Percentiles rank a stretch among this genome's conserved stretches.
phyloP scores from a whole-genome alignment of 2,797 vertebrate genomes.

The Neosilurus mollespiculum region DNA sequence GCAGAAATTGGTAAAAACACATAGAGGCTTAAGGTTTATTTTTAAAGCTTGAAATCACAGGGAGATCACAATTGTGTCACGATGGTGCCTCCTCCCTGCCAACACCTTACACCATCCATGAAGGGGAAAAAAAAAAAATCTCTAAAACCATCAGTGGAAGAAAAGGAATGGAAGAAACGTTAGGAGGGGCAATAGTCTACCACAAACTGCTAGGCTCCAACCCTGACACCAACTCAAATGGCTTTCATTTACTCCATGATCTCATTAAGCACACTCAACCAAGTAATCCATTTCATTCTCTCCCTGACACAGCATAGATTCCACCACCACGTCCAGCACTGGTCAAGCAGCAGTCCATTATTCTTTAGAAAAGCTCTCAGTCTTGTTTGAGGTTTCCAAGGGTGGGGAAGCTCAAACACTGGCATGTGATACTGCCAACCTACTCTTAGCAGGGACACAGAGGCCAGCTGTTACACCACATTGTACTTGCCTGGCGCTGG shows the following conservation, averaged over 20 bases:
- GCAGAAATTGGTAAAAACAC: background rate
- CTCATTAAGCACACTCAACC: constrained; percentile 25
- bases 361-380: constrained; percentile 42
- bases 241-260: constrained; percentile 27
- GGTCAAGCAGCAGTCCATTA: constrained; percentile 37
- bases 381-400: constrained; percentile 45
- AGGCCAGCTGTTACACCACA: constrained; percentile 43
- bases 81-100: background rate
- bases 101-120: background rate
- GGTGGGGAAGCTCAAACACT: constrained; percentile 34
- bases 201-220: constrained; percentile 21
- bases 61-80: background rate
- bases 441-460: constrained; percentile 25
- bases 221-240: constrained; percentile 14
- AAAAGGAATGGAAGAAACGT: constrained; percentile 1
- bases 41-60: background rate
- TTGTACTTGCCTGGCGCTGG: constrained; percentile 35
- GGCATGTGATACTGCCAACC: constrained; percentile 29
- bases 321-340: constrained; percentile 29
- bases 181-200: background rate
- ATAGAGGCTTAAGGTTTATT: background rate
- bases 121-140: background rate
- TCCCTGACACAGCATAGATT: constrained; percentile 11
- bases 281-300: constrained; percentile 29
- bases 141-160: background rate